A percentile compares a stretch with the other conserved stretches of the same genome.
phyloP scores from a whole-genome alignment of 37 sponge, comb jelly and placozoan genomes.

The Chondrosia reniformis region DNA sequence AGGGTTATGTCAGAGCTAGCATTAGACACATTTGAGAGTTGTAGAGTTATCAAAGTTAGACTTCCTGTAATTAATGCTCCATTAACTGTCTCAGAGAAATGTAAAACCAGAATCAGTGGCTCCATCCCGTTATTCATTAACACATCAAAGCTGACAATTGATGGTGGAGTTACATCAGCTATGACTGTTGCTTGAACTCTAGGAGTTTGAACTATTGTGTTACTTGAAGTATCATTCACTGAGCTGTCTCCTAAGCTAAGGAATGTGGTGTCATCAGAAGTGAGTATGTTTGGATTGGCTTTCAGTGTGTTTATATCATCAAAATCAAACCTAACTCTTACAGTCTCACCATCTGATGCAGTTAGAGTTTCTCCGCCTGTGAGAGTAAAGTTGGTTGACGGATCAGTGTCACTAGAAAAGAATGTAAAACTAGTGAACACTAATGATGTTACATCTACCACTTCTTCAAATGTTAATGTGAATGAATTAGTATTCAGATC shows the following conservation, averaged over 20 bases:
- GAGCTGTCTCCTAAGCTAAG: constrained; percentile 38
- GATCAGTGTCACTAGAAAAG: constrained; percentile 4
- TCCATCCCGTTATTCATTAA: constrained; percentile 71
- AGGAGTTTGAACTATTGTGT: constrained; percentile 22
- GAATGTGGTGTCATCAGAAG: constrained; percentile 37
- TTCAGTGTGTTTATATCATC: constrained; percentile 76
- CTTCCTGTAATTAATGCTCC: background rate
- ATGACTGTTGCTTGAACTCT: background rate
- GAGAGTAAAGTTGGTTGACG: constrained; percentile 38
- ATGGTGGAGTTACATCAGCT: constrained; percentile 57
- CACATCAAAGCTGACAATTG: constrained; percentile 69
- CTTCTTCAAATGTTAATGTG: constrained; percentile 73
- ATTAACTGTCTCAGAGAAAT: constrained; percentile 84
- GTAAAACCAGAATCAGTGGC: constrained; percentile 62
- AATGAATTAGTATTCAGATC: constrained; percentile 62
- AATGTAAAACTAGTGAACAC: constrained; percentile 54
- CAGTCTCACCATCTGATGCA: constrained; percentile 18
- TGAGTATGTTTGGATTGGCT: constrained; percentile 22
- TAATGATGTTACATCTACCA: constrained; percentile 44
- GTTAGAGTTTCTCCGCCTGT: constrained; percentile 59
- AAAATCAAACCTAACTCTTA: constrained; percentile 50
- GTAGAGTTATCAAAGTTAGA: constrained; percentile 38
- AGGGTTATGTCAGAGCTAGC: constrained; percentile 40
- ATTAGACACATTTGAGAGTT: constrained; percentile 30
- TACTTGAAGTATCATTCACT: constrained; percentile 67